These are phyloP conservation scores for Dascillus cervinus DNA, from an alignment of 2,888 invertebrate genomes.

Conservation along the genomic window DNA sequence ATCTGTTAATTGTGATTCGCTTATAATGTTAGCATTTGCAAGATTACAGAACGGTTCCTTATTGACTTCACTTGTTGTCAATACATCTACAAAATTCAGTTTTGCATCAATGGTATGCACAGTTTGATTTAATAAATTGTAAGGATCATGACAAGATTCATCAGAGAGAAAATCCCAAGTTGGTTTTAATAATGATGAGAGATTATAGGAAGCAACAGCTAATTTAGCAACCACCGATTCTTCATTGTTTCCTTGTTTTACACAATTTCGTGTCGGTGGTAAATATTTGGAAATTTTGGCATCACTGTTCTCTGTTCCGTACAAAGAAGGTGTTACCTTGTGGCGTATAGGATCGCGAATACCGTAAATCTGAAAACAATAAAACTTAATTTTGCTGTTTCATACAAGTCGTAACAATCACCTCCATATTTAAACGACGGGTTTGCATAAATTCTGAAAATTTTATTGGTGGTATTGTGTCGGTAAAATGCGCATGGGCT, in stretches of 20 bases:
- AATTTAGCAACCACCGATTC: slow-evolving; percentile 12
- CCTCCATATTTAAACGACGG: slow-evolving; percentile 17
- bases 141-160: slow-evolving; percentile 16
- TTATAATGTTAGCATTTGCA: slow-evolving; percentile 15
- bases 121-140: slow-evolving; percentile 11
- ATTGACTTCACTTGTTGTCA: slow-evolving; percentile 16
- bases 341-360: slow-evolving; percentile 6
- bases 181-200: slow-evolving; percentile 16
- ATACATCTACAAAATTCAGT: slow-evolving; percentile 5
- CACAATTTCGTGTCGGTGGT: slow-evolving; percentile 5
- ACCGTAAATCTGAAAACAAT: slow-evolving; percentile 11
- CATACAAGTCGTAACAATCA: too few species aligned
- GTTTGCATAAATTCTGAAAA: slow-evolving; percentile 19
- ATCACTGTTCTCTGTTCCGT: slow-evolving; percentile 15
- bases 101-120: not conserved
- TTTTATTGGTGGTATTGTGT: slow-evolving; percentile 10
- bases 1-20: slow-evolving; percentile 15
- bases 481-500: slow-evolving; percentile 20
- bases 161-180: slow-evolving; percentile 14
- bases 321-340: slow-evolving; percentile 8
- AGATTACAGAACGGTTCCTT: slow-evolving; percentile 4
- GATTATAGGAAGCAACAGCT: slow-evolving; percentile 17
- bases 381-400: not conserved
- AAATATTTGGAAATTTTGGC: slow-evolving; percentile 8
- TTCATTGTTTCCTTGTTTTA: slow-evolving; percentile 1